Base-by-base conservation (phyloP, 1,140 invertebrate genomes). In the Cydia fagiglandana region DNA sequence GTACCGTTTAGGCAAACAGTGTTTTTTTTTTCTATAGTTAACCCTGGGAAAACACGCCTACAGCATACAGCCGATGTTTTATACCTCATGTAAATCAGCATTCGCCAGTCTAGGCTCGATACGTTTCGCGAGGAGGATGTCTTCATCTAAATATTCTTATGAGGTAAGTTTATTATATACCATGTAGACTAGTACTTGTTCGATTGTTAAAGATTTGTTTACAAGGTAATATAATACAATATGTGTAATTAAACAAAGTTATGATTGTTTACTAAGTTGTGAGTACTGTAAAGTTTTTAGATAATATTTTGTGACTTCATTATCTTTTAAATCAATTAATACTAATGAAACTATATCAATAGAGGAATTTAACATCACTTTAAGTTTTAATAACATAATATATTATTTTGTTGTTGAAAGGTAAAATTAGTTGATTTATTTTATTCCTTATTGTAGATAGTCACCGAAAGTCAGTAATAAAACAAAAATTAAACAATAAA, bases 61-160 rank as follows among this genome's bases (percentile, higher is more conserved):
- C 76, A 45, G 79, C 79, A 85, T 80, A 79, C 76, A 45, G 79
- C 79, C 75, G 80, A 89, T 90, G 89, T 79, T 73, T 79, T 83
- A 81, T 75, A 28, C 84, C 81, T 45, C 17, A 38, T 24, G 9
- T 61, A 61, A 74, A 81, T 66, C 64, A 81, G 47, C 73, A 74
- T 79, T 7, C 24, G 81, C 85, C 86, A 80, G 78, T 85, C 75
- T 76, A 76, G 70, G 87, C 83, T 83, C 82, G 74, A 77, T 64
- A 85, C 88, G 77, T 82, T 24, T 84, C 78, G 45, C 75, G 75
- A 34, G 76, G 28, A 92, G 84, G 75, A 92, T 92, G 90, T 86
- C 78, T 81, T 86, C 90, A 0, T 77, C 77, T 38, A 86, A 83
- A 28, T 78, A 75, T 64, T 83, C 82, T 66, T 92, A 92, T 77